Evolutionary conservation across 1,140 invertebrate genomes (phyloP).

Genomic region (Mycetomoellerius zeteki): DNA sequence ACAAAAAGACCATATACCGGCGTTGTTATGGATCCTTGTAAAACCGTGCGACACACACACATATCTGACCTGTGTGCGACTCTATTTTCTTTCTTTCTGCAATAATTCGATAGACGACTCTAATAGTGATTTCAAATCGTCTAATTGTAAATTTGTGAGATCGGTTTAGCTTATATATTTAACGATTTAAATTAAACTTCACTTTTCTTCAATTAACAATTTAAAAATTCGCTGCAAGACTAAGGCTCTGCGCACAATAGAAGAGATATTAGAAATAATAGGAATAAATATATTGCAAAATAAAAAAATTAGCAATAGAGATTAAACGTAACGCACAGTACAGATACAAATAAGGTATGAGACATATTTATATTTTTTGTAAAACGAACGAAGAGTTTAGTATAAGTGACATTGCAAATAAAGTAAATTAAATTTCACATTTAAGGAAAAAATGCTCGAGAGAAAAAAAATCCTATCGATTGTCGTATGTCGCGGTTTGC

Average conservation of each 20-base stretch:
- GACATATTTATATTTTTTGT: no score
- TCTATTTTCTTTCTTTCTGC: neutral
- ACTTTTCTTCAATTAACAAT: neutral
- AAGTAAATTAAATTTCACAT: neutral
- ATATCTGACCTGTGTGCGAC: neutral
- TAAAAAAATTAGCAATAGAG: no score
- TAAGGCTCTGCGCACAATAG: no score
- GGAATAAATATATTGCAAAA: no score
- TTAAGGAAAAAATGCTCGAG: neutral
- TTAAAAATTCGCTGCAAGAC: neutral
- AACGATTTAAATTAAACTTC: neutral
- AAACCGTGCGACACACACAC: constrained; percentile 6
- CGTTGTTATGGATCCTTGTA: neutral
- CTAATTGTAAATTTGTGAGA: neutral
- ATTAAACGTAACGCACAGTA: no score
- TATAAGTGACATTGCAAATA: no score
- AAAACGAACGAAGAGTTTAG: no score
- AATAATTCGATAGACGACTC: neutral
- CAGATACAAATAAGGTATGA: no score
- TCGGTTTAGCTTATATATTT: neutral
- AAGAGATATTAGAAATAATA: no score
- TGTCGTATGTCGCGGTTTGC: constrained; percentile 15
- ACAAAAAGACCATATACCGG: constrained; percentile 19
- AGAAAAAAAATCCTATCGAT: neutral
- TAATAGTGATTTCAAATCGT: neutral